These are phyloP conservation scores for Antennarius maculatus DNA, from an alignment of 2,797 vertebrate species.

Conservation along the genomic window DNA sequence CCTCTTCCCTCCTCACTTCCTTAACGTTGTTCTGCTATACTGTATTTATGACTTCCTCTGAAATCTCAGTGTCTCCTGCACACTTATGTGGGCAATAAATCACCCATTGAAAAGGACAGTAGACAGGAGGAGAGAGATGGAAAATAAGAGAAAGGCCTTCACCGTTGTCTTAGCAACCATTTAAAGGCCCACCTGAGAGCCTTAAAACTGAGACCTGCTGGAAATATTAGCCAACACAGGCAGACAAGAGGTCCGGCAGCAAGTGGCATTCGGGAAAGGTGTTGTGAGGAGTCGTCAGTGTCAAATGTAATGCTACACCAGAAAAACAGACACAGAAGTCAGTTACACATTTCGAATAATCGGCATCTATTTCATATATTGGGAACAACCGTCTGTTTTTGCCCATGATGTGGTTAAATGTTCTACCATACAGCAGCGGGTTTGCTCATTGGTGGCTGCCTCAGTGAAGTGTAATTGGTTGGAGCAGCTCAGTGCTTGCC, in stretches of 20 bases:
- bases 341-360: constrained; percentile 54
- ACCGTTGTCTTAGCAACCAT: constrained; percentile 82
- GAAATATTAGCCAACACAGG: constrained; percentile 82
- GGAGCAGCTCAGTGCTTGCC: constrained; percentile 67
- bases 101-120: constrained; percentile 86
- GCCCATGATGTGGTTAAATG: constrained; percentile 30
- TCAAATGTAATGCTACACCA: constrained; percentile 50
- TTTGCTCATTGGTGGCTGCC: constrained; percentile 33
- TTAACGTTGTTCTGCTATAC: constrained; percentile 67
- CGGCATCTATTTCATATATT: constrained; percentile 56
- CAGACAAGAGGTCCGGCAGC: constrained; percentile 69
- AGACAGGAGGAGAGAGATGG: constrained; percentile 83
- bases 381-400: constrained; percentile 17
- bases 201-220: constrained; percentile 86
- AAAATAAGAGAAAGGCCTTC: constrained; percentile 80
- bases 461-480: constrained; percentile 41
- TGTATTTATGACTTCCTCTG: constrained; percentile 84
- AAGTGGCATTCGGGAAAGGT: constrained; percentile 69
- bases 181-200: constrained; percentile 88
- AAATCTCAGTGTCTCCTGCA: constrained; percentile 77
- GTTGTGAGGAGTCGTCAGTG: constrained; percentile 76
- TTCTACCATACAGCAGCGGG: constrained; percentile 28
- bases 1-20: constrained; percentile 70
- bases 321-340: constrained; percentile 36
- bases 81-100: constrained; percentile 87